Evolutionary conservation across 1,140 invertebrate species (phyloP).

Genomic region (Drosophila parvula): DNA sequence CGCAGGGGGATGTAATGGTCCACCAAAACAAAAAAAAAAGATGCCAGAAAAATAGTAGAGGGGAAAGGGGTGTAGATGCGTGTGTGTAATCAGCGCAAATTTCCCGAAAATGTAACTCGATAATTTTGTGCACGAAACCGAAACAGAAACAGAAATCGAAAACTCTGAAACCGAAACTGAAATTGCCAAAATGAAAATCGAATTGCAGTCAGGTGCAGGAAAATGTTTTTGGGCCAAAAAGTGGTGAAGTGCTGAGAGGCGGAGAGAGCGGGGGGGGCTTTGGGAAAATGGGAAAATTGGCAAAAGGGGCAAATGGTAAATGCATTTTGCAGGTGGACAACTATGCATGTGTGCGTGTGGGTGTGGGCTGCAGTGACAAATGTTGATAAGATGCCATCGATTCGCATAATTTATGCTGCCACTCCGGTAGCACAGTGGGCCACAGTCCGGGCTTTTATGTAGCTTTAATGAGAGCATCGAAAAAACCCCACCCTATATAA

Average conservation of each 20-base stretch:
- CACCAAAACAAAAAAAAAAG: background rate
- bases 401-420: constrained; percentile 55
- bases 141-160: constrained; percentile 43
- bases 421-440: constrained; percentile 19
- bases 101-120: constrained; percentile 44
- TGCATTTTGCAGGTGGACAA: constrained; percentile 27
- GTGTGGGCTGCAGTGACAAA: constrained; percentile 41
- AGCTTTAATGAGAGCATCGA: background rate
- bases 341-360: constrained; percentile 6
- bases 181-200: constrained; percentile 43
- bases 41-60: background rate
- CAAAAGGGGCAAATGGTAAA: constrained; percentile 8
- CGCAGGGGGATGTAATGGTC: constrained; percentile 6
- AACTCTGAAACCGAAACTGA: constrained; percentile 41
- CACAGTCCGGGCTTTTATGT: background rate
- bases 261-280: background rate
- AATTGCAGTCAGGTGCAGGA: constrained; percentile 22
- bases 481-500: background rate
- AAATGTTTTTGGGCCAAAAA: constrained; percentile 21
- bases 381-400: constrained; percentile 61
- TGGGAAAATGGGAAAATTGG: constrained; percentile 18
- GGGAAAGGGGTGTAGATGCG: background rate
- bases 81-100: constrained; percentile 35
- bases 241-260: background rate
- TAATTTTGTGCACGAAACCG: constrained; percentile 33